Evolutionary conservation across 2,888 invertebrate species (phyloP).

Genomic region (Ctena decussata): DNA sequence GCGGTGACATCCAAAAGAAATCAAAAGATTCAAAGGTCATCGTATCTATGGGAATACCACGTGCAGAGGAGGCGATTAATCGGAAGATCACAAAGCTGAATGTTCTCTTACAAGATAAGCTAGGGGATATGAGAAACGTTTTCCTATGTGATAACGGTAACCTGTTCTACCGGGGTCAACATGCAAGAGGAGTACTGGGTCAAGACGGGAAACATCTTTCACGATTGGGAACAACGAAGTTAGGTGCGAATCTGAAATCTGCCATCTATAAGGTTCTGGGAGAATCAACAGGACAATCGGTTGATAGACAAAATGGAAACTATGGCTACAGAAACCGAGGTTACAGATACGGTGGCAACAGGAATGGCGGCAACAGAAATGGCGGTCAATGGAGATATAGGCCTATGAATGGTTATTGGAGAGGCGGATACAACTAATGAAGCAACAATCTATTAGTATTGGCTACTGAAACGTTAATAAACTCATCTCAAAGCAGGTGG

Average conservation of each 20-base stretch:
- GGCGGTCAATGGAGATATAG: not conserved
- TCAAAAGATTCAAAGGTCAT: not conserved
- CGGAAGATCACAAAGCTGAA: not conserved
- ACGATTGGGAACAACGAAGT: not conserved
- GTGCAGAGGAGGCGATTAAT: not conserved
- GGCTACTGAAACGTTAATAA: no score
- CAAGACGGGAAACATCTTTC: not conserved
- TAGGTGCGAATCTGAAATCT: not conserved
- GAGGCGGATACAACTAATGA: no score
- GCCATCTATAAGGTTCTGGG: not conserved
- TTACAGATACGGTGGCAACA: no score
- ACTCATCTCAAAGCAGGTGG: no score
- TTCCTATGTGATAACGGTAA: not conserved
- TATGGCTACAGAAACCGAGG: no score
- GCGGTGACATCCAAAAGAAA: not conserved
- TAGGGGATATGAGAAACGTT: not conserved
- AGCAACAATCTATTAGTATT: no score
- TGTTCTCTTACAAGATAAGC: not conserved
- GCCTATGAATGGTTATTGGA: not conserved
- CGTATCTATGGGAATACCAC: not conserved
- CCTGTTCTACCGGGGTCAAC: not conserved
- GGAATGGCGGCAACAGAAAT: no score
- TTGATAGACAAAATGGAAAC: not conserved
- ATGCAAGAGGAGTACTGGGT: not conserved
- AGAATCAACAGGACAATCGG: not conserved